These are phyloP conservation scores for Melanotaenia nigrans DNA, from an alignment of 2,797 vertebrate species.

Conservation along the genomic window DNA sequence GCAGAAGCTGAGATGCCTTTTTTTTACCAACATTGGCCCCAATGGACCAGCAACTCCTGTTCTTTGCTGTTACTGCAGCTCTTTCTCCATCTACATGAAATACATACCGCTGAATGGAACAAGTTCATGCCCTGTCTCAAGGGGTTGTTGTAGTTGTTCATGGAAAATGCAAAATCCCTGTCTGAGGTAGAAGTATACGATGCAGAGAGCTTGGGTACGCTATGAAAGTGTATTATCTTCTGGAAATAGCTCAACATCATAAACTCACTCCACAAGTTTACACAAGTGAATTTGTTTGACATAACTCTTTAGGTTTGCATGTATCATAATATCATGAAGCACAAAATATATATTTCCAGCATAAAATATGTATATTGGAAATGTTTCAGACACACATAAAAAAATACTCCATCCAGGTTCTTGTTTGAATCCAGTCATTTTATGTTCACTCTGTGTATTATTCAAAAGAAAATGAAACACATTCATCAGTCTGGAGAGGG, in stretches of 20 bases:
- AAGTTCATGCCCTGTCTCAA: slow-evolving; percentile 54
- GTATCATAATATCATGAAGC: slow-evolving; percentile 10
- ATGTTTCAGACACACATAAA: background rate
- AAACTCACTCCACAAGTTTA: slow-evolving; percentile 15
- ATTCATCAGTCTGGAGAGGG: slow-evolving; percentile 59
- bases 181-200: slow-evolving; percentile 47
- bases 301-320: slow-evolving; percentile 12
- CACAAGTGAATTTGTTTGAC: slow-evolving; percentile 14
- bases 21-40: slow-evolving; percentile 57
- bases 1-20: slow-evolving; percentile 47
- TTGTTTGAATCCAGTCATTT: slow-evolving; percentile 42
- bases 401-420: slow-evolving; percentile 33
- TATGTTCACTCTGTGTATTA: slow-evolving; percentile 47
- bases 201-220: slow-evolving; percentile 33
- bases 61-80: slow-evolving; percentile 56
- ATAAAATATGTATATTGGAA: slow-evolving; percentile 8
- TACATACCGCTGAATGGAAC: slow-evolving; percentile 51
- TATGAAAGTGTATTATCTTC: slow-evolving; percentile 56
- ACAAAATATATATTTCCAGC: slow-evolving; percentile 15
- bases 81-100: slow-evolving; percentile 54
- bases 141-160: slow-evolving; percentile 46
- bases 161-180: slow-evolving; percentile 65
- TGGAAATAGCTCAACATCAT: slow-evolving; percentile 24
- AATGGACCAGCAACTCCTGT: slow-evolving; percentile 55
- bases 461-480: slow-evolving; percentile 66